Base-by-base conservation (phyloP, 2,888 invertebrate species). In the Bruchidius siliquastri region DNA sequence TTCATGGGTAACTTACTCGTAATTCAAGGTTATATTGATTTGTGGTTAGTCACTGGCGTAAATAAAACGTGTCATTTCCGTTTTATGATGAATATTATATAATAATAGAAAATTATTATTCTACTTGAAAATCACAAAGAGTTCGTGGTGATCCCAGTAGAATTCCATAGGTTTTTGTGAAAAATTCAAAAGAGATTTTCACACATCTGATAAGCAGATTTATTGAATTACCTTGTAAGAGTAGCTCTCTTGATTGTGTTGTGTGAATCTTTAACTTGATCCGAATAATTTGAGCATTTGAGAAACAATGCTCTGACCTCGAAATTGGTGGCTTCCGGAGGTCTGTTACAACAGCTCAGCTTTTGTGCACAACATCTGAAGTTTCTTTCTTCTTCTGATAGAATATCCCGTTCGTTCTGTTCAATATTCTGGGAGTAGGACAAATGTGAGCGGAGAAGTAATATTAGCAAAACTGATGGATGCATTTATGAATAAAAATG, bases 301-400 rank as follows among this genome's bases (percentile, higher is more conserved):
- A 76, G 77, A n/a, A 84, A 73, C 21, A 83, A 74, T 0, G 85
- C 83, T 68, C 83, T 81, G 13, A 85, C 81, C 79, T 84, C 84
- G 70, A 85, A 82, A 21, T 81, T 80, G 1, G 83, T 81, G 0
- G 73, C 76, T 21, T 69, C 76, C 74, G 69, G 72, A 74, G 68
- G 10, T 4, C 68, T 75, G 22, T 80, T 78, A 72, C 83, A 84
- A 70, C 84, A 84, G 67, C 77, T 73, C 78, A 82, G 77, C 30
- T 82, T 80, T 74, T 81, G 80, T 18, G 74, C 73, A 74, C 84
- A 84, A 70, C 84, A 84, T 72, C 79, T 66, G 2, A 78, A 71
- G 71, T 81, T 80, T 67, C 74, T 74, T 73, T 79, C 78, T 74
- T 79, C 79, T 0, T 74, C 73, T 66, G 69, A 72, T 22, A 72